These are phyloP conservation scores for Epinephelus lanceolatus DNA, from an alignment of 2,113 vertebrate species.

Conservation along the genomic window DNA sequence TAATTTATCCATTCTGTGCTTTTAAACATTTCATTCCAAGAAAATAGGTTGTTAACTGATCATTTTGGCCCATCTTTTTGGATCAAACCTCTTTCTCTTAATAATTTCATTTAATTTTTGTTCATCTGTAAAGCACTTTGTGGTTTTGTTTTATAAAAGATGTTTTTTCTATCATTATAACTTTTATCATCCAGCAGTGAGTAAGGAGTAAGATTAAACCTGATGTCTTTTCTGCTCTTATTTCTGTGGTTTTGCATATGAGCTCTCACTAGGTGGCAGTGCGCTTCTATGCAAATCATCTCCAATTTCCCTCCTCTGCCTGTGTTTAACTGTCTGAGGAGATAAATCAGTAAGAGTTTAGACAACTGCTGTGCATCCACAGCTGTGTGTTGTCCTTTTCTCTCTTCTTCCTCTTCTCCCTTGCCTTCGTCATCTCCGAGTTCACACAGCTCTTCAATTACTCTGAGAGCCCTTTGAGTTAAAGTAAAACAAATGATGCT, in stretches of 20 bases:
- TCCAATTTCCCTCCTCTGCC: neutral
- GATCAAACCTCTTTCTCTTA: too few species aligned
- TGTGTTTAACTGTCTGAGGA: neutral
- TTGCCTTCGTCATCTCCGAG: constrained; percentile 1
- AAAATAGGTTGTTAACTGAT: too few species aligned
- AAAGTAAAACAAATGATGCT: constrained; percentile 67
- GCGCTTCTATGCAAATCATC: constrained; percentile 69
- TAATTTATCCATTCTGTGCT: too few species aligned
- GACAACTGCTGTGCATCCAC: neutral
- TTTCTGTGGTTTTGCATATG: constrained; percentile 26
- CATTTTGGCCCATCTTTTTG: too few species aligned
- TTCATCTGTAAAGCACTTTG: neutral
- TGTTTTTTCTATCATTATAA: neutral
- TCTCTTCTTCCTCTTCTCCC: neutral
- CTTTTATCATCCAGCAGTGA: too few species aligned
- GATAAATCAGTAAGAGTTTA: neutral
- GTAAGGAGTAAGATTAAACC: neutral
- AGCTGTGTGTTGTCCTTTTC: neutral
- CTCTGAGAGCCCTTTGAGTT: constrained; percentile 29
- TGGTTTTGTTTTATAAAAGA: neutral
- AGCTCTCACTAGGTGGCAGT: constrained; percentile 88
- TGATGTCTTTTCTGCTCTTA: too few species aligned
- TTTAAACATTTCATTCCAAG: too few species aligned
- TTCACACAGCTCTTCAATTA: constrained; percentile 2
- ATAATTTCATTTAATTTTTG: too few species aligned